Evolutionary conservation across 2,888 invertebrate species (phyloP), one percentile per base, ranked within the genome.

Genomic region (Ochropacha duplaris): DNA sequence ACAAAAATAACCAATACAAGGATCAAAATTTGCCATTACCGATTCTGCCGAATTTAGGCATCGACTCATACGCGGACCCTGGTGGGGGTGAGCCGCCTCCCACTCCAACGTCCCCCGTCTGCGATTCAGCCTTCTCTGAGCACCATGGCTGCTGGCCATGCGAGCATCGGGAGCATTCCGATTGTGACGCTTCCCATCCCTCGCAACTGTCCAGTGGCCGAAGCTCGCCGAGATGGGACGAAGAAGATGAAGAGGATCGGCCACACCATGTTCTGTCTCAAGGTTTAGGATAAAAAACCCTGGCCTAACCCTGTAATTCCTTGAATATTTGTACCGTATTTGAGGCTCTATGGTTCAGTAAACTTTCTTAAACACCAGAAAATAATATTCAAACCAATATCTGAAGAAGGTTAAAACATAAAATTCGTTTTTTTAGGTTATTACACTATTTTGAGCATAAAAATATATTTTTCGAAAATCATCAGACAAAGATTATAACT

Each of bases 61-160:
- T 87, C 81, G 92, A 92, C 72, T 88, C 91, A 67, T 91, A 86
- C 73, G 88, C 86, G 69, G 92, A 92, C 68, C 91, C 91, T 24
- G 92, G 92, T 12, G 92, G 91, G 77, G 92, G 90, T 56, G 86
- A 86, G 80, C 90, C 89, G 54, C 90, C 92, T 26, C 89, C 89
- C 56, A 88, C 92, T 65, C 93, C 90, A 74, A 89, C 87, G 66
- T 93, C 90, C 60, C 93, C 90, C 56, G 90, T 88, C 69, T 92
- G 85, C 84, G 94, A 90, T 84, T 92, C 90, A 58, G 93, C 90
- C 63, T 93, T 81, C 83, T 92, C 92, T 62, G 93, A 93, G 66
- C 93, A 92, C 73, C 87, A 87, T 74, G 90, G 90, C 61, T 90
- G 91, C 72, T 90, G 91, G 89, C 91, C 92, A 58, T 90, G 92